Evolutionary conservation across 1,140 invertebrate species (phyloP).

Genomic region (Paraescarpia echinospica): DNA sequence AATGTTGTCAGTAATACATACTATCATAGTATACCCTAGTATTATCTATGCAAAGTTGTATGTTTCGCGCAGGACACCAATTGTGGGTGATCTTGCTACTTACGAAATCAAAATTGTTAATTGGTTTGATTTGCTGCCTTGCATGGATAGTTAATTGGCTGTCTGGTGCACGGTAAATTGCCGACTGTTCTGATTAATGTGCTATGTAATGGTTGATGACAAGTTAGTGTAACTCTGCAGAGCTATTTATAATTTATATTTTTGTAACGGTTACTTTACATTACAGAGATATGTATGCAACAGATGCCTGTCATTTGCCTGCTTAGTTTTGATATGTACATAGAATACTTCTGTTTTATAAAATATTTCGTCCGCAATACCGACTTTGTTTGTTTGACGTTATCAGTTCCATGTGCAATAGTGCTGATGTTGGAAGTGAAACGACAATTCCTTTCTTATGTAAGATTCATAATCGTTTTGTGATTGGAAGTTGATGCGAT

Average conservation of each 20-base stretch:
- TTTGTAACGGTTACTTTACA: not conserved
- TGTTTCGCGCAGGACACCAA: not conserved
- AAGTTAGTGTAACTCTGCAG: not conserved
- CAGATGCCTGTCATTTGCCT: not conserved
- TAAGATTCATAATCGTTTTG: not conserved
- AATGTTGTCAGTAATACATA: not conserved
- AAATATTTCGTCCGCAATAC: not conserved
- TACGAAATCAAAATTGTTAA: not conserved
- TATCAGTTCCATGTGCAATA: not conserved
- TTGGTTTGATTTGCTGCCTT: not conserved
- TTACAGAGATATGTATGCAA: not conserved
- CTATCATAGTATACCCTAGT: not conserved
- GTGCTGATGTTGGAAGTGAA: not conserved
- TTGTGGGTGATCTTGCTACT: not conserved
- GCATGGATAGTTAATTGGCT: not conserved
- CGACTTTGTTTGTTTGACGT: not conserved
- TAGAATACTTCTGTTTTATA: conserved; percentile 2
- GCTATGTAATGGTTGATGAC: not conserved
- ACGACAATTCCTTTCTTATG: not conserved
- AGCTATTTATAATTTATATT: conserved; percentile 7
- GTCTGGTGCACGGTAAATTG: not conserved
- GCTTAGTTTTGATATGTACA: conserved; percentile 1
- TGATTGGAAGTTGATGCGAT: not conserved
- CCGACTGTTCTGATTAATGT: not conserved
- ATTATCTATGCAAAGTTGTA: not conserved